Conservation (phyloP, 2,888 invertebrate genomes). For the Esperia sulphurella region DNA sequence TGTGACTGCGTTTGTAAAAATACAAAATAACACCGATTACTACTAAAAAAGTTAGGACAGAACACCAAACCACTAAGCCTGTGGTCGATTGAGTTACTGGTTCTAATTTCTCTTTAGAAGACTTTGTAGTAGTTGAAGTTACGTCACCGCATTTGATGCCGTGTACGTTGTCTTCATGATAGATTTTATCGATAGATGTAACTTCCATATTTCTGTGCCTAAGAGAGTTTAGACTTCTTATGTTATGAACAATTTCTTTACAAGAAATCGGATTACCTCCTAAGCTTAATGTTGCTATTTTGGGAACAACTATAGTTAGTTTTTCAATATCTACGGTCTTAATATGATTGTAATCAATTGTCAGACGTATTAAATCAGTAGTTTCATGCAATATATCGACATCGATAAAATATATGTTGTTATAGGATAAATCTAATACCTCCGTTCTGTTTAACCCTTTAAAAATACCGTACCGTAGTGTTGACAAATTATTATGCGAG, state of each 20-base stretch:
- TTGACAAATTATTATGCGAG: conserved; percentile 47
- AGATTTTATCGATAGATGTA: conserved; percentile 60
- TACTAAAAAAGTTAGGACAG: conserved; percentile 28
- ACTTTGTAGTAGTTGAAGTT: conserved; percentile 6
- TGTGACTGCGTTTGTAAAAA: not conserved
- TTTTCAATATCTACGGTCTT: conserved; percentile 52
- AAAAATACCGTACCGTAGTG: conserved; percentile 54
- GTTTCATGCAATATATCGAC: conserved; percentile 64
- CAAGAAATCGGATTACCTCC: conserved; percentile 65
- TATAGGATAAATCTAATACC: conserved; percentile 56
- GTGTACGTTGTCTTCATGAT: conserved; percentile 65
- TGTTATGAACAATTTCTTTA: conserved; percentile 51
- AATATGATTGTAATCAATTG: conserved; percentile 60
- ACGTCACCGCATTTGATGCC: conserved; percentile 61
- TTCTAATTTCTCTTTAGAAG: not conserved
- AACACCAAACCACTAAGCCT: conserved; percentile 28
- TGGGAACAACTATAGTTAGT: conserved; percentile 41
- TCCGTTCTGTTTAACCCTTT: conserved; percentile 55
- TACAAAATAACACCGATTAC: conserved; percentile 8
- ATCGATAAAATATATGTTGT: conserved; percentile 47
- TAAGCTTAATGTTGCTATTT: conserved; percentile 48
- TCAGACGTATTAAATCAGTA: conserved; percentile 42
- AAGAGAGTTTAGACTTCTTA: conserved; percentile 34
- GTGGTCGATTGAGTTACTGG: conserved; percentile 12
- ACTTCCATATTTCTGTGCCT: conserved; percentile 40